Evolutionary conservation across 2,888 invertebrate species (phyloP), one percentile per base, ranked within the genome.

Genomic region (Dryobota labecula): DNA sequence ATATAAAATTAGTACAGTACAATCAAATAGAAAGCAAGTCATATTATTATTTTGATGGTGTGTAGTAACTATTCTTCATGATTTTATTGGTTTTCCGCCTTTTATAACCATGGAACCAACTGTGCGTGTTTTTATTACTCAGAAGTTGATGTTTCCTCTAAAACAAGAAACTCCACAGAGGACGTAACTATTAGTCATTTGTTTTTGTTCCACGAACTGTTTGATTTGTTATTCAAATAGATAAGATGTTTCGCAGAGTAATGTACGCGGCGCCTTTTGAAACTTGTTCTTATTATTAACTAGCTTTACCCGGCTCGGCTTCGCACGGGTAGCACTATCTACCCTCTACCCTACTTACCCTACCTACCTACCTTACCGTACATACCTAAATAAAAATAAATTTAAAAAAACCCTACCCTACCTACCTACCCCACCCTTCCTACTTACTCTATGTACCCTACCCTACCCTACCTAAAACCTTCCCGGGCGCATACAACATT

Each of bases 161-260:
- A 62, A 70, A 47, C 30, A 18, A 57, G 24, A 49, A 43, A 47
- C 30, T 3, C 15, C 30, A 54, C 38, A 6, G 45, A 30, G 45
- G 20, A 38, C 9, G 60, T n/a, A 18, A 33, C 20, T 51, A 51
- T 76, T 70, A 76, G 49, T 75, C 58, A 75, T 49, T 66, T 66
- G 74, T 66, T 65, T 61, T 57, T 63, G 41, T 75, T 70, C 70
- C 53, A 24, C 27, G 62, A 75, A 75, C 51, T 58, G 47, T 7
- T 70, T 41, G 51, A 76, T 70, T 63, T 63, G 62, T 63, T 76
- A 70, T 58, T 58, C 33, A 63, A 62, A 69, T 75, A 69, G 11
- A 41, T 57, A 62, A 47, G 20, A 75, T 75, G 53, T 38, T 58
- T 54, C 5, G 18, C 33, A 53, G 51, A 69, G 38, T 6, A 24